Conservation (phyloP, 2,113 vertebrate genomes). For the Saccopteryx bilineata region DNA sequence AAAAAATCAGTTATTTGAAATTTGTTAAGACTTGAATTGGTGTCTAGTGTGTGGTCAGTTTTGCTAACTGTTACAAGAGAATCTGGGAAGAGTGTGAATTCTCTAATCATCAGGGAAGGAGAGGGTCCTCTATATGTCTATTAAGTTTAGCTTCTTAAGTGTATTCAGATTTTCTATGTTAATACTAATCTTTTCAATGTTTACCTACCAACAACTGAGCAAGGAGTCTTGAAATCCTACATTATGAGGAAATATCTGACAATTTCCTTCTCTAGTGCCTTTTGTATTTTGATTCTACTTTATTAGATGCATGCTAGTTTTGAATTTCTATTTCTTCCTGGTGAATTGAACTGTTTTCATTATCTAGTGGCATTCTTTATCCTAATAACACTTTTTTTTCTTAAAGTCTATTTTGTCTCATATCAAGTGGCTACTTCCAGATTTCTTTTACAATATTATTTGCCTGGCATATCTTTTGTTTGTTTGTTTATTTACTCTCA, state of each 20-base stretch:
- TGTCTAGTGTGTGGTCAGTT: background rate
- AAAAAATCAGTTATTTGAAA: background rate
- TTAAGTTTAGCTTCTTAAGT: background rate
- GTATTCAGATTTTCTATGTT: background rate
- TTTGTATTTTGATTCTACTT: background rate
- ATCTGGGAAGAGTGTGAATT: background rate
- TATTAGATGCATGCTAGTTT: background rate
- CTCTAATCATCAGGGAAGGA: background rate
- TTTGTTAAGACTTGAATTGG: background rate
- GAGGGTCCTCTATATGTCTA: background rate
- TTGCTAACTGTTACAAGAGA: background rate
- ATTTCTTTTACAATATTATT: slow-evolving; percentile 28
- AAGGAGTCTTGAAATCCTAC: background rate
- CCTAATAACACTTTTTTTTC: background rate
- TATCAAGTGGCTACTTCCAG: background rate
- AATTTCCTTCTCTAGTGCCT: background rate
- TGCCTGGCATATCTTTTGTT: background rate
- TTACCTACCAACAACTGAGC: background rate
- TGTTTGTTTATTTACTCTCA: slow-evolving; percentile 16
- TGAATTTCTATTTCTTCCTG: background rate
- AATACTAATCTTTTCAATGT: background rate
- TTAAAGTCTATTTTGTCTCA: slow-evolving; percentile 44
- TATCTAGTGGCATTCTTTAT: background rate
- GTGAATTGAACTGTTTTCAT: background rate
- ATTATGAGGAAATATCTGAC: background rate